Evolutionary conservation across 2,113 vertebrate species (phyloP), one percentile per base, ranked within the genome.

Genomic region (Grammomys dolichurus): DNA sequence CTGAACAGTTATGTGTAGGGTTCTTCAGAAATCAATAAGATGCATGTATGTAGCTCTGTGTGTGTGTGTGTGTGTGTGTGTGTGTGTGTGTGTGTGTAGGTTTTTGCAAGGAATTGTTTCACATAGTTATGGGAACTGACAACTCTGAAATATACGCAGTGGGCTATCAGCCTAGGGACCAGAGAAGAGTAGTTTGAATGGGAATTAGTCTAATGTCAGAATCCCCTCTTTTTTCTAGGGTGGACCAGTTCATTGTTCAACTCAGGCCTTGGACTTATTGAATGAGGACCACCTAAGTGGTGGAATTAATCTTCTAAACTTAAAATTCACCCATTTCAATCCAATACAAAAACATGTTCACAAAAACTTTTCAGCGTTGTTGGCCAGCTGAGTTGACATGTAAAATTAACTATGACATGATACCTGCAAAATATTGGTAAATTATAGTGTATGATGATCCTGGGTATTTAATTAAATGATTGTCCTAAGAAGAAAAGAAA

Each of bases 401-500:
- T 72, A 86, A 67, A 96, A 81, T 96, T 65, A 92, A 36, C 60
- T 14, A 36, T 76, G 48, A 67, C 48, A 72, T 56, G 28, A 67
- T 86, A 73, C 67, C 69, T 91, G 33, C 1, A 82, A 60, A 82
- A 65, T 19, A 48, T 12, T 43, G 54, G 16, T 90, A 48, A 63
- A 73, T 60, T 51, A 70, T 80, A 76, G 33, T 58, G 33, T 60
- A 26, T 82, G 9, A 56, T 77, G n/a, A 73, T 31, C 17, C n/a
- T 40, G n/a, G n/a, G 0, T 65, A 43, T 33, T 31, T 3, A 43
- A 72, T 89, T 80, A 92, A 82, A 20, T 73, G 43, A 13, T 14
- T 10, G 7, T 51, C 77, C 72, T 43, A 76, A 70, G 3, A 86
- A 20, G 24, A 6, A 69, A 69, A 70, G 58, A 73, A 46, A 31